Evolutionary conservation across 2,113 vertebrate genomes (phyloP), one percentile per base, ranked within the genome.

Genomic region (Apus apus): DNA sequence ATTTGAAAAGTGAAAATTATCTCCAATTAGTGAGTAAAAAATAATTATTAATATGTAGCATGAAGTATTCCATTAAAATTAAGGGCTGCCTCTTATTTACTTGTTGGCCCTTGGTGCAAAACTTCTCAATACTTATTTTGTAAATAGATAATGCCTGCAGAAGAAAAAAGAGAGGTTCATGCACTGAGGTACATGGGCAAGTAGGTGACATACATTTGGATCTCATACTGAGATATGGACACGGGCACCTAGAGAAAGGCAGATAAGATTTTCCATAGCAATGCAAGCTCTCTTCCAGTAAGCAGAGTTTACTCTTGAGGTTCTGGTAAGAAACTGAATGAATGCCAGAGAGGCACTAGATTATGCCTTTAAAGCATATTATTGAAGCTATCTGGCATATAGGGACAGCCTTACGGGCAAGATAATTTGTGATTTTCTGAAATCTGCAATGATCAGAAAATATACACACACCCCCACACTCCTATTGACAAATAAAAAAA

Each of bases 241-340:
- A 77, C 16, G 9, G 12, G 13, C 6, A 56, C 11, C 1, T 0
- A 51, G 29, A 64, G 19, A 13, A 1, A 17, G 21, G 22, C 7
- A 67, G 29, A 26, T 22, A 65, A 43, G n/a, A n/a, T 76, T 66
- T 89, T 58, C 22, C 14, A 36, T 12, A 61, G 29, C 23, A 90
- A 75, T 1, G 1, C 27, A 58, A 45, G 2, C 25, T 82, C 27
- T n/a, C 3, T 80, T 78, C 20, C 15, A 46, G 8, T 21, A 73
- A 30, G 11, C 32, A 85, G 43, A 77, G 13, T 72, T 87, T 84
- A 45, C 7, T 87, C 38, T 46, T 73, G 34, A 67, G 7, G 8
- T 89, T 70, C 50, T 71, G 34, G 43, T 25, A 76, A 71, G 30
- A 82, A 87, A 65, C 8, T 36, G n/a, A 81, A 75, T 29, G 5